Percentiles rank a stretch among this genome's conserved stretches.
These are phyloP conservation scores for Cydia pomonella DNA, from an alignment of 1,140 invertebrate species.

Conservation along the genomic window DNA sequence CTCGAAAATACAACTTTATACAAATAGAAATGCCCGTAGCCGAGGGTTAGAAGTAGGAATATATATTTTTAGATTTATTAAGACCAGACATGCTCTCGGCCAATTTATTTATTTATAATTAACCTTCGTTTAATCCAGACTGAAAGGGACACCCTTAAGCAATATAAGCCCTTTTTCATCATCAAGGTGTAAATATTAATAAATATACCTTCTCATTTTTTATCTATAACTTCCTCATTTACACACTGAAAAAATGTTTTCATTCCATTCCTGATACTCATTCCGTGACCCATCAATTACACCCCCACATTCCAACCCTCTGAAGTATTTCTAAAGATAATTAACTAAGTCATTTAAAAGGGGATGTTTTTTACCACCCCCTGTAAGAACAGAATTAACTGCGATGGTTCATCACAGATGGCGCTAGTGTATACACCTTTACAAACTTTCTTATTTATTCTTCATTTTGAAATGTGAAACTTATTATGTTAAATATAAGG, in stretches of 20 bases:
- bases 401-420: not conserved
- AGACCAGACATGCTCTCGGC: too few species aligned
- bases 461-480: not conserved
- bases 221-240: not conserved
- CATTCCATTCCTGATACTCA: not conserved
- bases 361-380: not conserved
- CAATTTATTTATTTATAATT: too few species aligned
- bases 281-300: conserved; percentile 2
- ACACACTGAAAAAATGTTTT: not conserved
- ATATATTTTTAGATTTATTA: too few species aligned
- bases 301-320: not conserved
- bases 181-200: too few species aligned
- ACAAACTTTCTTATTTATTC: not conserved
- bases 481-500: not conserved
- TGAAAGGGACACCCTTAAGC: too few species aligned
- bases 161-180: too few species aligned
- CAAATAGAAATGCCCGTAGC: too few species aligned
- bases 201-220: too few species aligned
- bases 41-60: too few species aligned
- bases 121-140: too few species aligned
- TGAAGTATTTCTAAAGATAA: conserved; percentile 14
- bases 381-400: conserved; percentile 13
- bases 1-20: too few species aligned
- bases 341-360: conserved; percentile 7
- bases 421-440: not conserved